A percentile compares a stretch with the other conserved stretches of the same genome.
Evolutionary conservation across 2,888 invertebrate species (phyloP).

Genomic region (Pristionchus maxplancki): DNA sequence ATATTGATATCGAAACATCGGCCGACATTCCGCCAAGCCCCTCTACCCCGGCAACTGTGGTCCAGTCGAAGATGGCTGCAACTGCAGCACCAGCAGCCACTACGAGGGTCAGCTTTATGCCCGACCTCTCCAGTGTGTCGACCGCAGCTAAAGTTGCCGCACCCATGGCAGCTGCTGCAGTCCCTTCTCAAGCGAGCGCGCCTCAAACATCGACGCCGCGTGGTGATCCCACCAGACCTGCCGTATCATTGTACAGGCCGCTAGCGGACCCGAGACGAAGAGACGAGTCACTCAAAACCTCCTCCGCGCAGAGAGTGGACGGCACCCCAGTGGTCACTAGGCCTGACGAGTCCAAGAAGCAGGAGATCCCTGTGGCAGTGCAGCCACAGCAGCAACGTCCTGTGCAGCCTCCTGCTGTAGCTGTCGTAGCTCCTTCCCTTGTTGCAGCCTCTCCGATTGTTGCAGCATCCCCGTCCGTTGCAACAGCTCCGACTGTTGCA

Average conservation of each 20-base stretch:
- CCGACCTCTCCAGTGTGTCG: too few relatives aligned
- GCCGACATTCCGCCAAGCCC: too few relatives aligned
- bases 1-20: not conserved
- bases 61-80: not conserved
- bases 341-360: too few relatives aligned
- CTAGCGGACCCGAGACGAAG: not conserved
- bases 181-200: not conserved
- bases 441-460: not conserved
- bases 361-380: too few relatives aligned
- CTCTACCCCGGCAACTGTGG: too few relatives aligned
- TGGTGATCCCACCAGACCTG: too few relatives aligned
- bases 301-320: too few relatives aligned
- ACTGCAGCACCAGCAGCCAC: not conserved
- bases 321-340: too few relatives aligned
- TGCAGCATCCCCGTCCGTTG: not conserved
- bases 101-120: too few relatives aligned
- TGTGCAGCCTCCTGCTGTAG: not conserved
- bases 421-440: not conserved
- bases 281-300: not conserved
- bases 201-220: not conserved
- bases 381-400: not conserved
- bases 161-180: not conserved
- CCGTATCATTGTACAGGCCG: not conserved
- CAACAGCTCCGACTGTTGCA: not conserved
- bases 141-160: too few relatives aligned